Evolutionary conservation across 2,113 vertebrate genomes (phyloP).

Genomic region (Montifringilla adamsi): DNA sequence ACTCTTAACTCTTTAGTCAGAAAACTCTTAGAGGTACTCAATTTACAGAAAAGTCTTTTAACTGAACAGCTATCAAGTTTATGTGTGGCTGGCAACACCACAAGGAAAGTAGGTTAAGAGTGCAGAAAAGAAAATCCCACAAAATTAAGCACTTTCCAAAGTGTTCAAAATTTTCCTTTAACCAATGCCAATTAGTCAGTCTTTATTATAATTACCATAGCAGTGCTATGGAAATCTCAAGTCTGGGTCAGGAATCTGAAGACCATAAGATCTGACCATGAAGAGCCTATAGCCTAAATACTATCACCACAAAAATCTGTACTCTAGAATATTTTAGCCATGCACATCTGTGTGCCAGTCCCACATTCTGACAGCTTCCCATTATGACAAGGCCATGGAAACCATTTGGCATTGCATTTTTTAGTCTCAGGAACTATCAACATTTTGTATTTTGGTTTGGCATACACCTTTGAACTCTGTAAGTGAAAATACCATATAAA

Average conservation of each 20-base stretch:
- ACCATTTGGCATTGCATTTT: neutral
- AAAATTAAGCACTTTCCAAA: neutral
- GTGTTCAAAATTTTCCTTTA: neutral
- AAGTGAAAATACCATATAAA: neutral
- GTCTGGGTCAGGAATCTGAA: neutral
- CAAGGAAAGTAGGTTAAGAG: neutral
- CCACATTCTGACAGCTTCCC: neutral
- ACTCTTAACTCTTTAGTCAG: neutral
- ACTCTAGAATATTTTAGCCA: neutral
- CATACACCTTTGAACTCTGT: neutral
- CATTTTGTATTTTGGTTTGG: neutral
- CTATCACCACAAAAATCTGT: neutral
- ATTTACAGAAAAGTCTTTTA: neutral
- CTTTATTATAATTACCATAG: neutral
- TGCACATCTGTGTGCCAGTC: neutral
- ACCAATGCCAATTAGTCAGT: neutral
- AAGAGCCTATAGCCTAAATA: neutral
- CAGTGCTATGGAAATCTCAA: neutral
- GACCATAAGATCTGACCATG: neutral
- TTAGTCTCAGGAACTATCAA: neutral
- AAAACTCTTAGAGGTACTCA: neutral
- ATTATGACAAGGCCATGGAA: neutral
- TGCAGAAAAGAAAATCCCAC: neutral
- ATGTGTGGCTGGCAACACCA: neutral
- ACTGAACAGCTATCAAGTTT: neutral